These are phyloP conservation scores for Ctenochaetus hawaiiensis DNA, from an alignment of 2,797 vertebrate species.

Conservation along the genomic window DNA sequence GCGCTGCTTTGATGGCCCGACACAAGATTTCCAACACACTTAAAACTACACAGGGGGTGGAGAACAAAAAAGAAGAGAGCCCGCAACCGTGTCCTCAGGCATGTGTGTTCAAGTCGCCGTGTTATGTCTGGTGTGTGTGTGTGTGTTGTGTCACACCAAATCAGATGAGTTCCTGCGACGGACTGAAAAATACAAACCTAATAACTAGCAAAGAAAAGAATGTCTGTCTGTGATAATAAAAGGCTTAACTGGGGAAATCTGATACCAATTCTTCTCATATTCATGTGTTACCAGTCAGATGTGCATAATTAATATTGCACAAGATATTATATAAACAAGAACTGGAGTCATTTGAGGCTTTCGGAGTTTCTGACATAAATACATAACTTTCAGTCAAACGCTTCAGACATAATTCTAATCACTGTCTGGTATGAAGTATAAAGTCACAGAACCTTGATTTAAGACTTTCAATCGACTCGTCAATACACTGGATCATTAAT, in stretches of 20 bases:
- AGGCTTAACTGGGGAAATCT: constrained; percentile 62
- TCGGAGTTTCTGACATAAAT: background rate
- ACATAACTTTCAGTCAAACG: constrained; percentile 12
- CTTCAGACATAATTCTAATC: constrained; percentile 15
- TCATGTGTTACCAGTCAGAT: constrained; percentile 76
- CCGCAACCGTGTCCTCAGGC: constrained; percentile 51
- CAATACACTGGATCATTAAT: background rate
- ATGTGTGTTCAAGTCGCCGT: constrained; percentile 52
- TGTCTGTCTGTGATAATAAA: constrained; percentile 71
- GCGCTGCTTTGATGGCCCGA: constrained; percentile 70
- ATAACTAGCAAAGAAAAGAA: constrained; percentile 75
- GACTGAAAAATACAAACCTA: constrained; percentile 66
- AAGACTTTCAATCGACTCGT: too few species aligned
- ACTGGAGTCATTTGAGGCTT: constrained; percentile 54
- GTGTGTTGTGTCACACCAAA: constrained; percentile 45
- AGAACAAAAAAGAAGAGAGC: constrained; percentile 42
- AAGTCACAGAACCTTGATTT: too few species aligned
- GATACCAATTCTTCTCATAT: constrained; percentile 64
- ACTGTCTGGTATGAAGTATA: background rate
- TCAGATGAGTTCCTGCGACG: constrained; percentile 64
- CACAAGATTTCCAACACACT: constrained; percentile 68
- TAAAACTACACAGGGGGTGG: constrained; percentile 59
- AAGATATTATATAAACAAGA: constrained; percentile 66
- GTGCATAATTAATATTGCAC: constrained; percentile 70
- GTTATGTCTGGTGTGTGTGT: constrained; percentile 59